Percentiles rank a stretch among this genome's conserved stretches.
Conservation (phyloP, 1,140 invertebrate species). For the Saccostrea glomerata region DNA sequence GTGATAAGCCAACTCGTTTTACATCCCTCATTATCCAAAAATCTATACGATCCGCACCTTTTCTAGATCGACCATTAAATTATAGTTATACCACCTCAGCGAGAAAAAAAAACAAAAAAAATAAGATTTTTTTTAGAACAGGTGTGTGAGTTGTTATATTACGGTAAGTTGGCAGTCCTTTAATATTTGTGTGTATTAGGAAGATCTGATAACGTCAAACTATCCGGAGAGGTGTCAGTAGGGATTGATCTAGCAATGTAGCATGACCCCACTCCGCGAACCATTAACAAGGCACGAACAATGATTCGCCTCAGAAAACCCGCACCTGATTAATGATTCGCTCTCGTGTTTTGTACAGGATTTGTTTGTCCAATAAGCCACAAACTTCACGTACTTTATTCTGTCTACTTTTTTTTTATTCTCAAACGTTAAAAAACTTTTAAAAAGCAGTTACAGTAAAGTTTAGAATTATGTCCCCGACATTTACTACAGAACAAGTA, state of each 20-base stretch:
- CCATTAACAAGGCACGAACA: conserved; percentile 11
- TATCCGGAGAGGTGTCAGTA: not conserved
- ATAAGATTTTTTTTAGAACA: not conserved
- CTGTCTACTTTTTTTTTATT: too few species aligned
- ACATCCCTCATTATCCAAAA: not conserved
- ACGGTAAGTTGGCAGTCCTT: not conserved
- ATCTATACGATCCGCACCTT: conserved; percentile 9
- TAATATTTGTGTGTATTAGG: not conserved
- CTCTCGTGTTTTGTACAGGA: too few species aligned
- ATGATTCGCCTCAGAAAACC: not conserved
- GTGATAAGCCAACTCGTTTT: not conserved
- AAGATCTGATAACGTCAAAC: conserved; percentile 1
- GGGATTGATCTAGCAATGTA: conserved; percentile 6
- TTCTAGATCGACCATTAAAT: not conserved
- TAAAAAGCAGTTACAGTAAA: too few species aligned
- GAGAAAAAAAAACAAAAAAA: not conserved
- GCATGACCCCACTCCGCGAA: not conserved
- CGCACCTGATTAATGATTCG: not conserved
- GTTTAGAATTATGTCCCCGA: too few species aligned
- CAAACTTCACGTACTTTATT: too few species aligned
- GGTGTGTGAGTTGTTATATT: not conserved
- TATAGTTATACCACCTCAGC: not conserved
- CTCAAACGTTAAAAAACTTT: too few species aligned
- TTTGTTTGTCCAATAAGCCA: too few species aligned
- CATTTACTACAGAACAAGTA: too few species aligned